These are phyloP conservation scores for Isoperla grammatica DNA, from an alignment of 2,888 invertebrate species.

Conservation along the genomic window DNA sequence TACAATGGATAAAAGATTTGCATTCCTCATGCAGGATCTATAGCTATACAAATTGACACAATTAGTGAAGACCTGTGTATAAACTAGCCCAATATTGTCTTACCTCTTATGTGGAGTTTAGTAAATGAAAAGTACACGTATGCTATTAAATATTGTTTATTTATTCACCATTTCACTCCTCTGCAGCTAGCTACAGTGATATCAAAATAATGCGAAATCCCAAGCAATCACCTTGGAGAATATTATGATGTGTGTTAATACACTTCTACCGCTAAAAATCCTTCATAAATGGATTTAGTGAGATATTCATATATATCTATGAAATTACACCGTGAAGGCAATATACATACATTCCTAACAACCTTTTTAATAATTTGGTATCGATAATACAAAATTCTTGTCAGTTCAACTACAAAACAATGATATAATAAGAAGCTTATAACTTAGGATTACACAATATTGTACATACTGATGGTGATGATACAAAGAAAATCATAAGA, in stretches of 20 bases:
- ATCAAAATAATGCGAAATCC: slow-evolving; percentile 24
- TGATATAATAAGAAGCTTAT: not conserved
- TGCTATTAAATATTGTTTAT: slow-evolving; percentile 11
- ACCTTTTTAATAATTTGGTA: slow-evolving; percentile 20
- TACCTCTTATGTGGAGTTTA: no score
- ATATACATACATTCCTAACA: slow-evolving; percentile 9
- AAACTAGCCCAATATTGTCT: no score
- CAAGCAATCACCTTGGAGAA: slow-evolving; percentile 21
- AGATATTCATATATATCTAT: no score
- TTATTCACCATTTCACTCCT: slow-evolving; percentile 13
- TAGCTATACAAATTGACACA: no score
- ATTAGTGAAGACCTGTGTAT: no score
- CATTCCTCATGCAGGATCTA: no score
- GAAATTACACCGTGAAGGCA: not conserved
- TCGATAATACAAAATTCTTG: slow-evolving; percentile 22
- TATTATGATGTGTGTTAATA: slow-evolving; percentile 16
- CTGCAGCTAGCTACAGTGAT: slow-evolving; percentile 17
- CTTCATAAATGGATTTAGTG: slow-evolving; percentile 9
- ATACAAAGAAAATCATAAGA: not conserved
- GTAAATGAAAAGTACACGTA: not conserved
- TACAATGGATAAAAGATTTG: no score
- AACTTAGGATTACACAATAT: no score
- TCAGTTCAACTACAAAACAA: slow-evolving; percentile 1
- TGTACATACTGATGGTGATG: not conserved
- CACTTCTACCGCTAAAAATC: slow-evolving; percentile 4